These are phyloP conservation scores for Alouatta palliata DNA, from an alignment of 2,113 vertebrate species.

Conservation along the genomic window DNA sequence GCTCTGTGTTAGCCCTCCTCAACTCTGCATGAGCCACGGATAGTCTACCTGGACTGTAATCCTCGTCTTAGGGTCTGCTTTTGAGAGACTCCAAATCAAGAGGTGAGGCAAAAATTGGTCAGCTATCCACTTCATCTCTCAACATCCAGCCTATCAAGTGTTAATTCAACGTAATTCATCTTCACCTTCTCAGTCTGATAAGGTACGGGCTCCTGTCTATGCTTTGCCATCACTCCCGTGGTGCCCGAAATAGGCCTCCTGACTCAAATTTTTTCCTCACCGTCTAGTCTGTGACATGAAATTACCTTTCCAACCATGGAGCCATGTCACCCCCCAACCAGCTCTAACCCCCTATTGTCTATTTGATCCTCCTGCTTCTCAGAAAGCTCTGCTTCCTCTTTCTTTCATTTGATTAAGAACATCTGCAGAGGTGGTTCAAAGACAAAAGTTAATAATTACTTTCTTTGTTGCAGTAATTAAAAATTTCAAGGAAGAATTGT, in stretches of 20 bases:
- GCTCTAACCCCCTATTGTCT: background rate
- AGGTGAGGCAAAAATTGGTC: background rate
- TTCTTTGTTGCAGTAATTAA: constrained; percentile 67
- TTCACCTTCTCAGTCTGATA: background rate
- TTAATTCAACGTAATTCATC: background rate
- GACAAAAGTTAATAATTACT: constrained; percentile 76
- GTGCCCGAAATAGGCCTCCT: background rate
- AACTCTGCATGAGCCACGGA: background rate
- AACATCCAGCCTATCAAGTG: background rate
- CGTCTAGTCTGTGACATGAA: constrained; percentile 43
- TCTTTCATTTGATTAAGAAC: constrained; percentile 73
- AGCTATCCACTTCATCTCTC: background rate
- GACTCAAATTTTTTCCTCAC: constrained; percentile 10
- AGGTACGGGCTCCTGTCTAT: background rate
- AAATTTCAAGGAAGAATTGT: constrained; percentile 69
- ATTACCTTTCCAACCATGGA: constrained; percentile 32
- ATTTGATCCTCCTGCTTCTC: constrained; percentile 34
- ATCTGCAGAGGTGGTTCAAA: constrained; percentile 61
- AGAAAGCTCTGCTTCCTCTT: constrained; percentile 20
- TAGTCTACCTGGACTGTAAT: background rate
- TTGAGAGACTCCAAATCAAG: background rate
- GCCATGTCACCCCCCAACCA: constrained; percentile 23
- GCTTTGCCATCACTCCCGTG: background rate
- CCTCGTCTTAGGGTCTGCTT: background rate
- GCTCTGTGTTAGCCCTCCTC: background rate